Evolutionary conservation across 2,797 vertebrate species (phyloP), one percentile per base, ranked within the genome.

Genomic region (Limosa lapponica): DNA sequence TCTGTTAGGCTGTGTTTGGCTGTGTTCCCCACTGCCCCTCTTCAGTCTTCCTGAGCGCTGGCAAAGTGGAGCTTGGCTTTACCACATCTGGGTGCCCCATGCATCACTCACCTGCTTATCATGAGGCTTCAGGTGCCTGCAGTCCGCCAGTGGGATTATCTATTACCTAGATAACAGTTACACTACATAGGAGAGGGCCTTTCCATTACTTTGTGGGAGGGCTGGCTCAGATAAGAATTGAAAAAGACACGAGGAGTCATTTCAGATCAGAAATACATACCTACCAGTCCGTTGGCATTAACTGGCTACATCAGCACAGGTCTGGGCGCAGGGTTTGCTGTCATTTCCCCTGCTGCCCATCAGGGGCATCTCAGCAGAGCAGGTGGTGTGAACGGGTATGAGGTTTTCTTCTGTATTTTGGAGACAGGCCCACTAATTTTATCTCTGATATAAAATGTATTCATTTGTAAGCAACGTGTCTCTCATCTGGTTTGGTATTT

Each of bases 1-100:
- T 78, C 28, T 41, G 30, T 2, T 30, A 2, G 0, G 4, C 52
- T 52, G 22, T 3, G 41, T 7, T 27, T 49, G 30, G n/a, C n/a
- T 71, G 11, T 20, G 51, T 8, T 64, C 20, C 64, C 32, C 11
- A 1, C 58, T 57, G 48, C 6, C 20, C 46, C 46, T 8, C 8
- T 15, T 30, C 36, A 10, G 22, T 11, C 6, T 8, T 24, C 65
- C 77, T 22, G 37, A 55, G 0, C 11, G 0, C 30, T 5, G 28
- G 51, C 17, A 6, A 23, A n/a, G 52, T 2, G 36, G 23, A 44
- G 32, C 36, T 75, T 28, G 69, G 34, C 54, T 37, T 32, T 46
- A 24, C 48, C 15, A 16, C 7, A 0, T 7, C 58, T 19, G 67
- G 58, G 41, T 25, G 39, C 32, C 20, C 49, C 32, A 0, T 5